These are phyloP conservation scores for Trichomalopsis sarcophagae DNA, from an alignment of 1,140 invertebrate genomes.

Conservation along the genomic window DNA sequence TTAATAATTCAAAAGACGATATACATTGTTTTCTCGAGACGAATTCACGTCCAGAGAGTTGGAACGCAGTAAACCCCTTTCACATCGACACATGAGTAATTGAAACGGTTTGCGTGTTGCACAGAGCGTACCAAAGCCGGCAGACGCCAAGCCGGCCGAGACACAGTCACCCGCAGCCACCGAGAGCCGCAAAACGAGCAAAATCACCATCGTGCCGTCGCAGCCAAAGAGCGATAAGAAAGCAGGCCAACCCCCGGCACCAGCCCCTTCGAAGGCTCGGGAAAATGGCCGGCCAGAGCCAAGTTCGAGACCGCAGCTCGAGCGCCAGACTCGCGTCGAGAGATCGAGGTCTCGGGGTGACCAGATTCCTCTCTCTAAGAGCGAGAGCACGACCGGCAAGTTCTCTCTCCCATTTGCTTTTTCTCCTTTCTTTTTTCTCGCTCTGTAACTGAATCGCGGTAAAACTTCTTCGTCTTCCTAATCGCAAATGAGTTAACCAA, in stretches of 20 bases:
- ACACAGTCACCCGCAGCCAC: constrained; percentile 48
- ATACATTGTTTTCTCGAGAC: too few relatives aligned
- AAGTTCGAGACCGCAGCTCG: constrained; percentile 70
- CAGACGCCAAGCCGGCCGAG: constrained; percentile 57
- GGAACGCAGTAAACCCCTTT: too few relatives aligned
- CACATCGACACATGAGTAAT: too few relatives aligned
- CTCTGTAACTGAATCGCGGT: neutral
- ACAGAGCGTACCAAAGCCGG: constrained; percentile 70
- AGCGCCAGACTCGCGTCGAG: constrained; percentile 71
- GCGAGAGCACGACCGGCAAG: constrained; percentile 71
- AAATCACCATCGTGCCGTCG: constrained; percentile 74
- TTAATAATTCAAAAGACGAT: neutral
- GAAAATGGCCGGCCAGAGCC: constrained; percentile 71
- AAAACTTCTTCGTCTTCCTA: neutral
- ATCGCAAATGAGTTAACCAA: neutral
- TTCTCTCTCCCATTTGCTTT: neutral
- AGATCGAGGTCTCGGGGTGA: constrained; percentile 70
- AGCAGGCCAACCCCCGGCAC: constrained; percentile 61
- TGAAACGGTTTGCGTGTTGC: neutral
- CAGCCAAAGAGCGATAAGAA: constrained; percentile 67
- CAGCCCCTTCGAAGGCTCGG: constrained; percentile 62
- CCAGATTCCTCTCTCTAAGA: constrained; percentile 69
- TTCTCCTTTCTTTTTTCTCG: neutral
- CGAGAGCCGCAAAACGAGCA: constrained; percentile 70
- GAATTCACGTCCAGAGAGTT: neutral